Percentiles rank a stretch among this genome's conserved stretches.
Conservation (phyloP, 2,888 invertebrate genomes). For the Acronicta aceris region DNA sequence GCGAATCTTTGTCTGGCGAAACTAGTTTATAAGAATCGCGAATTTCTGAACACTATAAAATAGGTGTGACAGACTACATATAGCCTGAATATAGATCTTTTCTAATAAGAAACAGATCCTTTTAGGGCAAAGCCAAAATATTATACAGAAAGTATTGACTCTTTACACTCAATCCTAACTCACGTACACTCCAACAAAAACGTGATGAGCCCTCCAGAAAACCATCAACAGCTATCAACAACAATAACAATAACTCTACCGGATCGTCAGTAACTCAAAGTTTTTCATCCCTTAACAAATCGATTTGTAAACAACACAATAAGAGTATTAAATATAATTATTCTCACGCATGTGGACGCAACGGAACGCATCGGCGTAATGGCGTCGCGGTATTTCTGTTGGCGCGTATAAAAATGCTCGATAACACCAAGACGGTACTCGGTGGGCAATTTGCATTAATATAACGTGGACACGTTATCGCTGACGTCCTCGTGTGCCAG, state of each 20-base stretch:
- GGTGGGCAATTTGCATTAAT: conserved; percentile 77
- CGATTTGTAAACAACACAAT: conserved; percentile 60
- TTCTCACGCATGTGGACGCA: conserved; percentile 52
- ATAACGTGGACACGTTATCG: conserved; percentile 69
- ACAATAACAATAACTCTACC: conserved; percentile 50
- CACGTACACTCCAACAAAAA: conserved; percentile 17
- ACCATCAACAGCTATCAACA: conserved; percentile 20
- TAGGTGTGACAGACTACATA: background rate
- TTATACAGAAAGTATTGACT: background rate
- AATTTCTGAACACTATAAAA: conserved; percentile 8
- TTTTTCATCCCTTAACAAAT: conserved; percentile 53
- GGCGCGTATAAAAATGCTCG: conserved; percentile 71
- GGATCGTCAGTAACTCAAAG: conserved; percentile 37
- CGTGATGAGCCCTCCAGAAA: conserved; percentile 36
- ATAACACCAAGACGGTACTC: conserved; percentile 64
- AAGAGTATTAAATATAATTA: conserved; percentile 56
- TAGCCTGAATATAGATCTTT: background rate
- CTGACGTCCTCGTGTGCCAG: conserved; percentile 44
- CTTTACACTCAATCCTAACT: conserved; percentile 6
- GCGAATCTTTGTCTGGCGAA: conserved; percentile 15
- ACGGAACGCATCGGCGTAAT: conserved; percentile 61
- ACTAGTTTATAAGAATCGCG: conserved; percentile 25
- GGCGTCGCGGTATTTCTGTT: conserved; percentile 65
- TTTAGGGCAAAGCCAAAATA: no score
- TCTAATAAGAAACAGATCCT: no score